Base-by-base conservation (phyloP, 2,797 vertebrate species). In the Paguma larvata region DNA sequence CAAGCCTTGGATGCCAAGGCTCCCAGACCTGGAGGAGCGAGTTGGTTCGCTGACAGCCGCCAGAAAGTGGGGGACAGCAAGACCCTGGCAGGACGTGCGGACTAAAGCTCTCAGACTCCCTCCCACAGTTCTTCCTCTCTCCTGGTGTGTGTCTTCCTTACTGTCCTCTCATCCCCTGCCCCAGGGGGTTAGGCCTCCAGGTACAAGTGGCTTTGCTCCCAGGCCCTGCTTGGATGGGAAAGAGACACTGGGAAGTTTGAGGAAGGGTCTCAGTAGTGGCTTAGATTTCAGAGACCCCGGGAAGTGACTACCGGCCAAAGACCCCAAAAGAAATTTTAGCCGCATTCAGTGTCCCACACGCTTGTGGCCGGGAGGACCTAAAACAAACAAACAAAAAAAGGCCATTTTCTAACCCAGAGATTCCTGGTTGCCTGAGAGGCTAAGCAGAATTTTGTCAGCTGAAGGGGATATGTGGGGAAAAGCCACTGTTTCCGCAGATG, bases 371-470 rank as follows among this genome's bases (percentile, higher is more conserved):
- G 19, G 51, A 78, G 4, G 23, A 38, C 12, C 67, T 85, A 14
- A 16, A 44, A 38, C 38, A 38, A 44, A 38, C 38, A 38, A 38
- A 38, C 2, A 38, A 38, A 3, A 46, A 62, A n/a, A 89, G 38
- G 25, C 2, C 18, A 6, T 77, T 63, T 72, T 89, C 84, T 88
- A 75, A n/a, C 34, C 25, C 59, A 67, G 65, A 91, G 62, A 48
- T 63, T 89, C 46, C 65, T 68, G 19, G 70, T 73, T 44, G 65
- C 65, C 46, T 77, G n/a, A 78, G 77, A 72, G 41, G 46, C 34
- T 75, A 78, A 85, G 21, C 19, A 89, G 73, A 86, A 79, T 90
- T 93, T 97, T 87, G 53, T n/a, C 91, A 67, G 38, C 32, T 85
- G n/a, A 85, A 44, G 9, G 19, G 34, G n/a, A 32, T 3, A 7